Conservation (phyloP, 2,113 vertebrate species). For the Gallinago paraguaiae region DNA sequence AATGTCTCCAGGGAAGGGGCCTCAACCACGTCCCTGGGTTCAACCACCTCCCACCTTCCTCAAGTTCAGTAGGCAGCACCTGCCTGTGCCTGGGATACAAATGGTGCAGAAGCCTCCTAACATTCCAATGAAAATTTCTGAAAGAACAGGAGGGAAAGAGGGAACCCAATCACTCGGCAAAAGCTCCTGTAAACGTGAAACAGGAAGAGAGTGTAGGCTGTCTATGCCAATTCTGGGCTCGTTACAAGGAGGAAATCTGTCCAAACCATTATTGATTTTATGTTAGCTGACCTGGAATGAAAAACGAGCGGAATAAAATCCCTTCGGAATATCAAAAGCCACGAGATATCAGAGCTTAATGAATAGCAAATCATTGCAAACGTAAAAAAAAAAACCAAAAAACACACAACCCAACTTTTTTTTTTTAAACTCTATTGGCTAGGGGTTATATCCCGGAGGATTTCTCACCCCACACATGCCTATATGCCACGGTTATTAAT, state of each 20-base stretch:
- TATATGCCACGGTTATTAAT: background rate
- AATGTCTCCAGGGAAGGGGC: too few relatives aligned
- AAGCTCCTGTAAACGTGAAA: background rate
- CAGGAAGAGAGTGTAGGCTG: background rate
- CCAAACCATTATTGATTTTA: background rate
- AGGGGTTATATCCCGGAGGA: background rate
- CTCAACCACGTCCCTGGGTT: too few relatives aligned
- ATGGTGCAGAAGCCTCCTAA: background rate
- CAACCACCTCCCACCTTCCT: background rate
- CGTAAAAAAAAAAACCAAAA: background rate
- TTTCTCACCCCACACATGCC: background rate
- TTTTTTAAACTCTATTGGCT: background rate
- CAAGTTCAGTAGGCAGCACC: background rate
- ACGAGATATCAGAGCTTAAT: background rate
- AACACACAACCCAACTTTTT: background rate
- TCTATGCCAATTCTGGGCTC: background rate
- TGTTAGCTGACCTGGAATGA: slow-evolving; percentile 6
- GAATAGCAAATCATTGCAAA: background rate
- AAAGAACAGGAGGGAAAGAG: background rate
- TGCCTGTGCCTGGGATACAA: background rate
- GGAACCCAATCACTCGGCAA: background rate
- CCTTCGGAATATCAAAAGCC: background rate
- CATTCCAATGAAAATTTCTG: background rate
- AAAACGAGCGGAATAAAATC: background rate
- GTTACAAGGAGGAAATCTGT: background rate